These are phyloP conservation scores for Isoperla grammatica DNA, from an alignment of 2,888 invertebrate species.

Conservation along the genomic window DNA sequence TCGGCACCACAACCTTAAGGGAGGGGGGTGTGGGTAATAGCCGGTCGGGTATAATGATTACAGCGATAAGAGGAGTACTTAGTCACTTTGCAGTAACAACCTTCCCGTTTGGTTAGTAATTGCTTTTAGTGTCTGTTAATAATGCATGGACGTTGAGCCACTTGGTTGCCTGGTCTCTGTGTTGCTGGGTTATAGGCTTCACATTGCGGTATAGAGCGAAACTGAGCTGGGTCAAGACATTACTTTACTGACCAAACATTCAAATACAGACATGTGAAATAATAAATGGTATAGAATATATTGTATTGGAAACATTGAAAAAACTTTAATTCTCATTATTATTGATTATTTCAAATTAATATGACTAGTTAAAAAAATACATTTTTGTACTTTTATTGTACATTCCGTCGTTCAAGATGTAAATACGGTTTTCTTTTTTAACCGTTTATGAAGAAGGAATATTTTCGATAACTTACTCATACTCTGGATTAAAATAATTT, in stretches of 20 bases:
- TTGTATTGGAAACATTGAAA: too few relatives aligned
- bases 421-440: too few relatives aligned
- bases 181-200: not conserved
- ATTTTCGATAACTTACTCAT: too few relatives aligned
- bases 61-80: slow-evolving; percentile 9
- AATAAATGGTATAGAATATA: too few relatives aligned
- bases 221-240: not conserved
- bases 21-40: slow-evolving; percentile 1
- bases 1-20: not conserved
- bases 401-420: too few relatives aligned
- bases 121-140: slow-evolving; percentile 21
- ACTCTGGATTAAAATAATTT: too few relatives aligned
- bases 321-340: too few relatives aligned
- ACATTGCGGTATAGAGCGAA: not conserved
- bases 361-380: not conserved
- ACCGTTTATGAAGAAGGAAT: too few relatives aligned
- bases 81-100: slow-evolving; percentile 9
- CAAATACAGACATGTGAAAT: too few relatives aligned
- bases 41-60: slow-evolving; percentile 6
- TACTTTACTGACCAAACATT: too few relatives aligned
- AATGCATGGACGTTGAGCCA: slow-evolving; percentile 17
- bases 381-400: too few relatives aligned
- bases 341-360: not conserved
- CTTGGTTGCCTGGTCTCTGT: not conserved
- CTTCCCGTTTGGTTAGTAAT: slow-evolving; percentile 12